A percentile compares a stretch with the other conserved stretches of the same genome.
phyloP scores from a whole-genome alignment of 2,797 vertebrate genomes.

The Ambastaia sidthimunki region DNA sequence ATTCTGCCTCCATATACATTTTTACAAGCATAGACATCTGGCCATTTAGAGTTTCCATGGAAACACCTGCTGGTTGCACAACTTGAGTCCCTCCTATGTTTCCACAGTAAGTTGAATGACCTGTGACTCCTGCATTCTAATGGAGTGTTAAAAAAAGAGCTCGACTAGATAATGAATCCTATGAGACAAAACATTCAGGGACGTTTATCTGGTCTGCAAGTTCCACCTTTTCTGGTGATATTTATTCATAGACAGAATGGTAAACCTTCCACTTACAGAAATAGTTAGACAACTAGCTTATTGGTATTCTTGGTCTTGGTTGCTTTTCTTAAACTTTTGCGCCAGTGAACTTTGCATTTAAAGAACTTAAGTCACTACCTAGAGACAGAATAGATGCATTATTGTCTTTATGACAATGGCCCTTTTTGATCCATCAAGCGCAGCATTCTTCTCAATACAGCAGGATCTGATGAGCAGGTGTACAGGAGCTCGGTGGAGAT shows the following conservation, averaged over 20 bases:
- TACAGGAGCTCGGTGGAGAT: neutral
- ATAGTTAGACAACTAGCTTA: too few species aligned
- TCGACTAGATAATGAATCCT: conserved; percentile 34
- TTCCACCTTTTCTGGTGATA: neutral
- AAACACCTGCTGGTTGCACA: conserved; percentile 52
- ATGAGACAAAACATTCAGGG: conserved; percentile 36
- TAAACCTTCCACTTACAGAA: neutral
- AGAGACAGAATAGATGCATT: conserved; percentile 33
- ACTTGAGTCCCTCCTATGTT: conserved; percentile 61
- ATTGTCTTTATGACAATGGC: conserved; percentile 46
- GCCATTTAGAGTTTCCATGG: conserved; percentile 59
- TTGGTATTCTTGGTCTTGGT: too few species aligned
- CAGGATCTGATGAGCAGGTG: conserved; percentile 47
- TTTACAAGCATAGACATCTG: neutral
- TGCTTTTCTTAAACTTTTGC: too few species aligned
- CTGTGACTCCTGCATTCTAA: conserved; percentile 61
- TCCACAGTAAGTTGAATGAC: conserved; percentile 58
- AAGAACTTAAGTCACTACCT: conserved; percentile 14
- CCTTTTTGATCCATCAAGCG: conserved; percentile 32
- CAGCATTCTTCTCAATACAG: conserved; percentile 38
- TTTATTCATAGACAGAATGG: neutral
- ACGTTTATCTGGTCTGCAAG: neutral
- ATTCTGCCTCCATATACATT: neutral
- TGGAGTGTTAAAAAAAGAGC: conserved; percentile 46
- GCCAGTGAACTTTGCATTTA: neutral